phyloP scores from a whole-genome alignment of 2,888 invertebrate species.

The Chromoteleia sp. region DNA sequence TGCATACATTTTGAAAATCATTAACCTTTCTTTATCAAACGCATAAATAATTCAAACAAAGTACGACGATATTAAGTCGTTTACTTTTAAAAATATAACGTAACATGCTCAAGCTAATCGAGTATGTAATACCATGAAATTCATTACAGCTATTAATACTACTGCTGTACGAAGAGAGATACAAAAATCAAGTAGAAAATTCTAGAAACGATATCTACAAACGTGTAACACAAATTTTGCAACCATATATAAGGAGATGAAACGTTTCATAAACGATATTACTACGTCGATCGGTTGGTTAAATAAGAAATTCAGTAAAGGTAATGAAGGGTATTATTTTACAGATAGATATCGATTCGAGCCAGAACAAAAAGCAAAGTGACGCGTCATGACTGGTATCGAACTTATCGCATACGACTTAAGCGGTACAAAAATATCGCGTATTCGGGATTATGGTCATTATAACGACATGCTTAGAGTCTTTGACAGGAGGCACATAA shows the following conservation, averaged over 20 bases:
- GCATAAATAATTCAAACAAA: slow-evolving; percentile 31
- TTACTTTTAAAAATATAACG: slow-evolving; percentile 5
- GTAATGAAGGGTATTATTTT: slow-evolving; percentile 55
- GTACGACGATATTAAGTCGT: slow-evolving; percentile 11
- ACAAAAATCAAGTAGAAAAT: slow-evolving; percentile 57
- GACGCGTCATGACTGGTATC: slow-evolving; percentile 20
- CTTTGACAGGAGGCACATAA: slow-evolving; percentile 70
- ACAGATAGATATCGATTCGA: slow-evolving; percentile 54
- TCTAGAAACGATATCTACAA: slow-evolving; percentile 60
- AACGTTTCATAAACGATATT: slow-evolving; percentile 30
- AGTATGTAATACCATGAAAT: slow-evolving; percentile 21
- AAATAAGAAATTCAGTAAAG: slow-evolving; percentile 44
- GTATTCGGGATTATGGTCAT: slow-evolving; percentile 50
- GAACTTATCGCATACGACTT: slow-evolving; percentile 46
- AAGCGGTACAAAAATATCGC: slow-evolving; percentile 73
- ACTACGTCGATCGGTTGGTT: slow-evolving; percentile 37
- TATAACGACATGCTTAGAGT: slow-evolving; percentile 51
- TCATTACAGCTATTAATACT: slow-evolving; percentile 59
- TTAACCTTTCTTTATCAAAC: slow-evolving; percentile 38
- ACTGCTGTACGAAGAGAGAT: slow-evolving; percentile 47
- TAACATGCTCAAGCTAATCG: not conserved
- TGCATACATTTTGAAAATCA: slow-evolving; percentile 14
- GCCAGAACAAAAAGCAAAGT: slow-evolving; percentile 8
- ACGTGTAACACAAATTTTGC: slow-evolving; percentile 33
- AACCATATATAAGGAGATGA: slow-evolving; percentile 18